Conservation (phyloP, 1,140 invertebrate genomes). For the Wasmannia auropunctata region DNA sequence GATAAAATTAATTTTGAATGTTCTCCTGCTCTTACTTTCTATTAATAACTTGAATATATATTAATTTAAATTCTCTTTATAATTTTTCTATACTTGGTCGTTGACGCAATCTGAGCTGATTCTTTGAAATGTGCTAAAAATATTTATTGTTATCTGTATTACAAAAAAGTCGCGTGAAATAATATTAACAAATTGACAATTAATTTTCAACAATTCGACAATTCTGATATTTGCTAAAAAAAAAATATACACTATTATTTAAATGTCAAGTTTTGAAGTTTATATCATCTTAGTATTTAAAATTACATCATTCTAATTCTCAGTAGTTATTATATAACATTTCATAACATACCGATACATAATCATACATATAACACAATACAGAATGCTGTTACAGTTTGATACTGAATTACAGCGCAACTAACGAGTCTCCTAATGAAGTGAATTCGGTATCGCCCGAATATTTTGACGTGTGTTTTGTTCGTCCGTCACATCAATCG, state of each 20-base stretch:
- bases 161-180: neutral
- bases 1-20: neutral
- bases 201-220: neutral
- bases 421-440: neutral
- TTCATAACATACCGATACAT: neutral
- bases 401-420: neutral
- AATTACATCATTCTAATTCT: neutral
- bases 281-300: neutral
- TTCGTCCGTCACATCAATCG: constrained; percentile 2
- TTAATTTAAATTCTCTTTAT: neutral
- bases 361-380: neutral
- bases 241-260: neutral
- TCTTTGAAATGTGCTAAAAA: neutral
- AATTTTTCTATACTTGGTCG: neutral
- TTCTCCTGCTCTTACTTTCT: neutral
- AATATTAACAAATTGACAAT: neutral
- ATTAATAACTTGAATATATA: neutral
- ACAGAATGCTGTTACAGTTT: neutral
- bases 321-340: neutral
- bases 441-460: neutral
- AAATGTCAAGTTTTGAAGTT: neutral
- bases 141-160: neutral
- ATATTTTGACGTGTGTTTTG: neutral
- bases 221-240: neutral
- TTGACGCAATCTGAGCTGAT: neutral